Conservation (phyloP, 2,797 vertebrate species). For the Thamnophis elegans region DNA sequence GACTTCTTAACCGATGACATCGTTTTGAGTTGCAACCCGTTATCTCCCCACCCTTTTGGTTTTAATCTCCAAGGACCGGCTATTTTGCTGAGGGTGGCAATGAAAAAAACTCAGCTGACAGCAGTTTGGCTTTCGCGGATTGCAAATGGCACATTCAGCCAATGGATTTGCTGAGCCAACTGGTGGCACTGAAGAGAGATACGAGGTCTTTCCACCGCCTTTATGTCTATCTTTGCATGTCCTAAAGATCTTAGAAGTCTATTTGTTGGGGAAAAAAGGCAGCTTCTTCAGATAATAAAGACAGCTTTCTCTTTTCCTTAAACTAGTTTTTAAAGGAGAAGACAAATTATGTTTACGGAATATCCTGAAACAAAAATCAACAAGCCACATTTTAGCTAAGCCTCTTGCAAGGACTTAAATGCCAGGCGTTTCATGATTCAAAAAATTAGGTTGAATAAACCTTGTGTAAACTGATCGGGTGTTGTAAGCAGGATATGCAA, state of each 20-base stretch:
- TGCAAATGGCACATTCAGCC: neutral
- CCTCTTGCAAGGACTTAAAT: neutral
- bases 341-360: neutral
- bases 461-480: neutral
- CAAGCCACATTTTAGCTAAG: neutral
- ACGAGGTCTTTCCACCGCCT: neutral
- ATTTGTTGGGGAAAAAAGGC: neutral
- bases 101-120: neutral
- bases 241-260: neutral
- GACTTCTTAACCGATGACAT: slow-evolving; percentile 15
- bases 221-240: neutral
- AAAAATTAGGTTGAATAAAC: neutral
- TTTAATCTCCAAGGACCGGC: neutral
- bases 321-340: neutral
- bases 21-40: slow-evolving; percentile 2
- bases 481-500: neutral
- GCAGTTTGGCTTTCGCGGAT: neutral
- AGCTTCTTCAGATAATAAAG: neutral
- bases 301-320: neutral
- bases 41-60: neutral
- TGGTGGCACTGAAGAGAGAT: neutral
- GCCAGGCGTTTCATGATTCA: neutral
- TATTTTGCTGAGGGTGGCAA: neutral
- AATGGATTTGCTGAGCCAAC: neutral
- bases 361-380: neutral